These are phyloP conservation scores for Poecilobothrus nobilitatus DNA, from an alignment of 2,888 invertebrate species.

Conservation along the genomic window DNA sequence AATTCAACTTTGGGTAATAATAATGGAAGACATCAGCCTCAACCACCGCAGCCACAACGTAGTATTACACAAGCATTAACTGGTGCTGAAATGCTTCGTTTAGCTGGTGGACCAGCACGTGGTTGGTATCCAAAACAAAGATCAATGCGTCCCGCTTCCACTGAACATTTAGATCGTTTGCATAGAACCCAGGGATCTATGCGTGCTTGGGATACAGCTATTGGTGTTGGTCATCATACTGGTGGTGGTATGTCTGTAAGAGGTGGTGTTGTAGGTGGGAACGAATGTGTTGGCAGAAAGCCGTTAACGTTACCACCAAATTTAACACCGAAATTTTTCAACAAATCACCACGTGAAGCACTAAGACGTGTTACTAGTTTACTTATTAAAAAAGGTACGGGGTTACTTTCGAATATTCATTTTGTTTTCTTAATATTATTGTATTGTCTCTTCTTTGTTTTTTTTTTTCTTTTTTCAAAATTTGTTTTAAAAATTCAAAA, in stretches of 20 bases:
- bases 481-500: too few species aligned
- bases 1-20: background rate
- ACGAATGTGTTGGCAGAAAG: conserved; percentile 55
- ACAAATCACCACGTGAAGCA: conserved; percentile 79
- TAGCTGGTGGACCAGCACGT: conserved; percentile 72
- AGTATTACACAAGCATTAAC: conserved; percentile 50
- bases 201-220: conserved; percentile 46
- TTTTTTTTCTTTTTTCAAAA: background rate
- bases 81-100: conserved; percentile 70
- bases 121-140: conserved; percentile 76
- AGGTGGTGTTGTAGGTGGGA: conserved; percentile 47
- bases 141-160: conserved; percentile 67
- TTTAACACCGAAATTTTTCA: conserved; percentile 82
- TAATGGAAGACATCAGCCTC: conserved; percentile 34
- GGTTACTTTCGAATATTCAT: conserved; percentile 7
- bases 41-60: conserved; percentile 33
- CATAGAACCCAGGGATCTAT: conserved; percentile 43
- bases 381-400: conserved; percentile 68
- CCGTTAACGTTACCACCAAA: conserved; percentile 82
- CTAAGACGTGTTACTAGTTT: conserved; percentile 80
- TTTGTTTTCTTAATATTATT: background rate
- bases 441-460: background rate
- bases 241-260: conserved; percentile 38
- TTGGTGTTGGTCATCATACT: conserved; percentile 33
- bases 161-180: conserved; percentile 74